phyloP scores from a whole-genome alignment of 2,797 vertebrate genomes.

The Hipposideros larvatus region DNA sequence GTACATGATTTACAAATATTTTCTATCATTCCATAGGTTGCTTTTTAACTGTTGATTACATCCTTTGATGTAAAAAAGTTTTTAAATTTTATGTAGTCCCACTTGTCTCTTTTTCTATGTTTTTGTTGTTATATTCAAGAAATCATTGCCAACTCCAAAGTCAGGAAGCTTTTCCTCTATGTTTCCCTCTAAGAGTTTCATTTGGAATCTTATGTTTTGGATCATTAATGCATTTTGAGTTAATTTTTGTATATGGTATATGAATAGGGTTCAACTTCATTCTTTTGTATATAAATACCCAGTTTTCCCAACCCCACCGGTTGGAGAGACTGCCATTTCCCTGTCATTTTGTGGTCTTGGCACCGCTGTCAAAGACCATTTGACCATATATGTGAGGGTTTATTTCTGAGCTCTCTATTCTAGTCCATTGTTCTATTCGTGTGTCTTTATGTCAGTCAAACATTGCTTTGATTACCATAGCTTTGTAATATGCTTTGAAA shows the following conservation, averaged over 20 bases:
- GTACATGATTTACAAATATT: not conserved
- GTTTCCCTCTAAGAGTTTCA: slow-evolving; percentile 13
- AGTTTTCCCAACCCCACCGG: not conserved
- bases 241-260: not conserved
- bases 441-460: not conserved
- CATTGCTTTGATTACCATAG: not conserved
- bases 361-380: not conserved
- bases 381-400: not conserved
- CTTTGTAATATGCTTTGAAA: slow-evolving; percentile 33
- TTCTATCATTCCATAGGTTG: not conserved
- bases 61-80: not conserved
- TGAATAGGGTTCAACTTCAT: not conserved
- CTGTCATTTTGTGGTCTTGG: not conserved
- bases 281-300: not conserved
- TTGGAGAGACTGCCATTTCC: not conserved
- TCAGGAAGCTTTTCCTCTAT: not conserved
- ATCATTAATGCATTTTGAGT: not conserved
- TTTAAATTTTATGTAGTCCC: not conserved
- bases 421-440: not conserved
- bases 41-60: not conserved
- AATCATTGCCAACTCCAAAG: not conserved
- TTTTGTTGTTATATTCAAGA: not conserved
- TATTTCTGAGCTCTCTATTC: not conserved
- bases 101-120: not conserved
- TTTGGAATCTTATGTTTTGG: not conserved